Conservation (phyloP, 1,140 invertebrate genomes). For the Euwallacea fornicatus region DNA sequence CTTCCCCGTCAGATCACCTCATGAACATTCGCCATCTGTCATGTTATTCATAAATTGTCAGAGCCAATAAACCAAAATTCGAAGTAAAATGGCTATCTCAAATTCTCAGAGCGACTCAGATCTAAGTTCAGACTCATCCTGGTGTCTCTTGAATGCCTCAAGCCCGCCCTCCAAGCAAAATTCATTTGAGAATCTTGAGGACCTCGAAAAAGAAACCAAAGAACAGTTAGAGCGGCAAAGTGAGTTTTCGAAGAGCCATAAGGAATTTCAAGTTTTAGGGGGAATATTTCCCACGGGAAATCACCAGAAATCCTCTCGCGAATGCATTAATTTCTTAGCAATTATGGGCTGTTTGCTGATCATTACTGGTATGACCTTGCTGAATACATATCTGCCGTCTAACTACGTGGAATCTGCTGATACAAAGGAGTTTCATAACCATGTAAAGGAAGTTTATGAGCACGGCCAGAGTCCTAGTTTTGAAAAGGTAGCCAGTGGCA, state of each 20-base stretch:
- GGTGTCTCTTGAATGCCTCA: conserved; percentile 29
- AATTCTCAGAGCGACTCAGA: conserved; percentile 27
- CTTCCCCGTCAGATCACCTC: too few relatives aligned
- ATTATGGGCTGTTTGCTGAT: conserved; percentile 30
- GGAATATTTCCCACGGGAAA: neutral
- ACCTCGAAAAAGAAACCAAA: conserved; percentile 13
- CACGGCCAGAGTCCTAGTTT: conserved; percentile 2
- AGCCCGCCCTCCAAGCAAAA: conserved; percentile 9
- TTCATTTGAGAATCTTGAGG: conserved; percentile 17
- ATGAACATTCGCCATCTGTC: conserved; percentile 2
- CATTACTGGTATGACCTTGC: conserved; percentile 26
- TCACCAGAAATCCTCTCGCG: neutral
- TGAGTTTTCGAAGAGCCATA: neutral
- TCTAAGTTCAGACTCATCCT: conserved; percentile 35
- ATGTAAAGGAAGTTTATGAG: conserved; percentile 15
- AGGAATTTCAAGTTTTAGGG: neutral
- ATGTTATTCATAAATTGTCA: conserved; percentile 25
- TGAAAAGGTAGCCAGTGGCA: conserved; percentile 15
- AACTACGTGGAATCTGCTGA: conserved; percentile 6
- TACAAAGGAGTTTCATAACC: conserved; percentile 10
- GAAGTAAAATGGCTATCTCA: conserved; percentile 9
- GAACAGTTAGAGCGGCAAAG: conserved; percentile 1
- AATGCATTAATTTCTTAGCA: conserved; percentile 26
- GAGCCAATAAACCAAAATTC: conserved; percentile 20
- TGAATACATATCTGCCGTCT: conserved; percentile 23